Evolutionary conservation across 1,140 invertebrate genomes (phyloP).

Genomic region (Hestina assimilis): DNA sequence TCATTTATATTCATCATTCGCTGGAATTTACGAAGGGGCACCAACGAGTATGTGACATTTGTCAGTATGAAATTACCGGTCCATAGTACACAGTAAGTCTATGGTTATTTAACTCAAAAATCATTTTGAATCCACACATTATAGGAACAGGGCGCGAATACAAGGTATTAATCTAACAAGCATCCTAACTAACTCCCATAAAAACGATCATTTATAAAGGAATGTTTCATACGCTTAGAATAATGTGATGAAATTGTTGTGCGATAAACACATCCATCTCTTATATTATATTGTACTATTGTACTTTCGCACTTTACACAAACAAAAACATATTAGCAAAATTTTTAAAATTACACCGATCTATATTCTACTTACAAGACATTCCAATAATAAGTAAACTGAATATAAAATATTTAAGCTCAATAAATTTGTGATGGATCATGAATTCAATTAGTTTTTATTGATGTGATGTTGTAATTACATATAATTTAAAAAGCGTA

Average conservation of each 20-base stretch:
- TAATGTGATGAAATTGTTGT: conserved; percentile 13
- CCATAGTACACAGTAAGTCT: too few species aligned
- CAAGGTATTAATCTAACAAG: conserved; percentile 13
- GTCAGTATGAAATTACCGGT: too few species aligned
- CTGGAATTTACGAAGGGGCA: too few species aligned
- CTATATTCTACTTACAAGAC: conserved; percentile 13
- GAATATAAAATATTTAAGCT: conserved; percentile 20
- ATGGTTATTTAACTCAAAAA: neutral
- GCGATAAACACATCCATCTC: conserved; percentile 10
- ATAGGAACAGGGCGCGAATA: conserved; percentile 10
- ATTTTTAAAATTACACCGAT: conserved; percentile 13
- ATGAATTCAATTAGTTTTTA: too few species aligned
- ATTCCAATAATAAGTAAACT: neutral
- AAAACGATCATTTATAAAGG: conserved; percentile 19
- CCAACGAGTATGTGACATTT: neutral
- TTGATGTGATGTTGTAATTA: neutral
- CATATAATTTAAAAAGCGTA: conserved; percentile 1
- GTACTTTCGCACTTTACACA: conserved; percentile 8
- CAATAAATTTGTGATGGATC: conserved; percentile 3
- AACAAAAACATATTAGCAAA: neutral
- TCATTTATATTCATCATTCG: too few species aligned
- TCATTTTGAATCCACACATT: neutral
- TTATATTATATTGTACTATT: conserved; percentile 6
- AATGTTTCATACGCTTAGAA: conserved; percentile 17
- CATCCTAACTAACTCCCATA: conserved; percentile 17